Evolutionary conservation across 2,797 vertebrate genomes (phyloP).

Genomic region (Acipenser transmontanus): DNA sequence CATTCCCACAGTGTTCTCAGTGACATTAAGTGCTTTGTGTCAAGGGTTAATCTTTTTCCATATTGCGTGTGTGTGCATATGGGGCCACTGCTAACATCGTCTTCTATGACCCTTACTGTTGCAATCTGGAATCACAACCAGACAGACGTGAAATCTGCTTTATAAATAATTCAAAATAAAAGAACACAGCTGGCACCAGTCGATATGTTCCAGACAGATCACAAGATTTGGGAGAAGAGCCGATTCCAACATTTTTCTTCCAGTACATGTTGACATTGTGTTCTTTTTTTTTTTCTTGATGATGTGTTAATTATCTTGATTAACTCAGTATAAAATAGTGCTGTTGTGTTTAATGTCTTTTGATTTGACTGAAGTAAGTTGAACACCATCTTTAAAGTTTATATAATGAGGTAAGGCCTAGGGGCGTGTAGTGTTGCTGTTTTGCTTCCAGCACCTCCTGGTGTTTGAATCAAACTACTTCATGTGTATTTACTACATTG

Average conservation of each 20-base stretch:
- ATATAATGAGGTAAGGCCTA: too few species aligned
- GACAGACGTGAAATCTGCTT: constrained; percentile 17
- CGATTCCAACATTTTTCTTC: neutral
- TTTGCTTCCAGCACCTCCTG: too few species aligned
- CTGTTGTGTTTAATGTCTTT: too few species aligned
- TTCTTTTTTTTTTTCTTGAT: too few species aligned
- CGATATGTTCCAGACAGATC: constrained; percentile 8
- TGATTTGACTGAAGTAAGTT: too few species aligned
- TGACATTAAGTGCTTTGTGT: constrained; percentile 16
- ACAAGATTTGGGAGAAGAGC: constrained; percentile 7
- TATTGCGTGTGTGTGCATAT: constrained; percentile 19
- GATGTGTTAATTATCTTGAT: too few species aligned
- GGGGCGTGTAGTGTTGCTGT: too few species aligned
- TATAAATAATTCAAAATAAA: constrained; percentile 19
- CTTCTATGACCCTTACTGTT: constrained; percentile 7
- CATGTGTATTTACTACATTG: too few species aligned
- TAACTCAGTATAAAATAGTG: too few species aligned
- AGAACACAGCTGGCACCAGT: constrained; percentile 14
- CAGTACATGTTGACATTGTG: too few species aligned
- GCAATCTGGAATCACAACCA: constrained; percentile 10
- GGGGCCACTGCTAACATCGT: neutral
- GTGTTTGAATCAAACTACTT: too few species aligned
- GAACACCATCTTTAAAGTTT: too few species aligned
- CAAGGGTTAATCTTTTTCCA: constrained; percentile 36
- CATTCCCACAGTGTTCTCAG: constrained; percentile 32